Conservation (phyloP, 2,797 vertebrate species). For the Hypotaenidia philippensis region DNA sequence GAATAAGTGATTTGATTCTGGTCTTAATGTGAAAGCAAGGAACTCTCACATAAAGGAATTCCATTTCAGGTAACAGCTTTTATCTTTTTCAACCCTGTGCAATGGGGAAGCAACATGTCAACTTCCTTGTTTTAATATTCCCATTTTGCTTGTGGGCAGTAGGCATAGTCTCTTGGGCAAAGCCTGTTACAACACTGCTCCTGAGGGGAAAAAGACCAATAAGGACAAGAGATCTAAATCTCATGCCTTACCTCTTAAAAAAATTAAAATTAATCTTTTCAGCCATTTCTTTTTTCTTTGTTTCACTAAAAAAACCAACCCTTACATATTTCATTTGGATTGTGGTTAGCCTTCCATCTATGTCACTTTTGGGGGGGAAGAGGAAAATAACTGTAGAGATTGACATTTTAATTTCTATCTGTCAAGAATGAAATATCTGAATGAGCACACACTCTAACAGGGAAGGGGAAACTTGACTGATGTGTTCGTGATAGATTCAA, state of each 20-base stretch:
- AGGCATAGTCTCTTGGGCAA: background rate
- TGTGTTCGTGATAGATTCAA: background rate
- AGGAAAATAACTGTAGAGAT: background rate
- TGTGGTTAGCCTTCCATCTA: background rate
- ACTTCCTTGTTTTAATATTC: background rate
- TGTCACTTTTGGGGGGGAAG: background rate
- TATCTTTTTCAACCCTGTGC: background rate
- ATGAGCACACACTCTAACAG: background rate
- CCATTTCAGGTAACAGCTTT: background rate
- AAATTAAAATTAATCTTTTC: background rate
- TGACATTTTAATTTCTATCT: slow-evolving; percentile 37
- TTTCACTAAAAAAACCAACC: background rate
- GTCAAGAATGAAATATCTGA: slow-evolving; percentile 34
- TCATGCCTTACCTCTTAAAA: background rate
- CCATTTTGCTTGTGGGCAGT: background rate
- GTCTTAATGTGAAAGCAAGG: background rate
- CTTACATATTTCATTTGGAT: background rate
- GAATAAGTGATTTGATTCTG: background rate
- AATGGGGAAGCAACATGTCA: background rate
- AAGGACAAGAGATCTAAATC: background rate
- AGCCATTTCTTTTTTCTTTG: background rate
- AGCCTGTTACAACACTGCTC: background rate
- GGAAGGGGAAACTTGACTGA: background rate
- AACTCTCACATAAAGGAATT: background rate
- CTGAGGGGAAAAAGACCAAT: background rate